These are phyloP conservation scores for Cataglyphis albicans DNA, from an alignment of 2,888 invertebrate genomes.

Conservation along the genomic window DNA sequence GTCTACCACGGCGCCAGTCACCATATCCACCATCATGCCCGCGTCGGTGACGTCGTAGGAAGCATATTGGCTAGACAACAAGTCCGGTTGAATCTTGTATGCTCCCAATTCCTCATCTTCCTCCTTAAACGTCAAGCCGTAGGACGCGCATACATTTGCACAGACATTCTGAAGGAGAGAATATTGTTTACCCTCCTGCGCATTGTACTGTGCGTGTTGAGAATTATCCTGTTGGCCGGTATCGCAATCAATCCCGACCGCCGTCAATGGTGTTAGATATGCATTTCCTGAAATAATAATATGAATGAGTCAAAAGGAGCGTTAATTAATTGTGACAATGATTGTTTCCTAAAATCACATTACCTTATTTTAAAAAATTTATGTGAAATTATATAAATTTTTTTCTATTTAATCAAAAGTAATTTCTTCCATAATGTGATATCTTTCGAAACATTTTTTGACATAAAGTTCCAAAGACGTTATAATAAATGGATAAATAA, in stretches of 20 bases:
- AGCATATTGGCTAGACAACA: conserved; percentile 88
- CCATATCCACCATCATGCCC: conserved; percentile 93
- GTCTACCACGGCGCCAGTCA: conserved; percentile 91
- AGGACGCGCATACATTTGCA: conserved; percentile 90
- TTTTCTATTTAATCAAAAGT: not conserved
- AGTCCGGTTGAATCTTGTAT: conserved; percentile 91
- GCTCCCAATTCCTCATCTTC: conserved; percentile 90
- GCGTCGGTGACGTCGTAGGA: conserved; percentile 91
- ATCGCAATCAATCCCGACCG: conserved; percentile 92
- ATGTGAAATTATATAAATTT: not conserved
- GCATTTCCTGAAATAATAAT: conserved; percentile 86
- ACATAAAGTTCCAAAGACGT: not conserved
- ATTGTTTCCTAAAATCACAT: not conserved
- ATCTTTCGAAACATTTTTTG: not conserved
- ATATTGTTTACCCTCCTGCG: conserved; percentile 90
- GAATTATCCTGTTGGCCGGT: conserved; percentile 89
- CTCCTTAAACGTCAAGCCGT: conserved; percentile 92
- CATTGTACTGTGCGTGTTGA: conserved; percentile 82
- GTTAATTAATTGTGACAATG: not conserved
- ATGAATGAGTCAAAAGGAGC: not conserved
- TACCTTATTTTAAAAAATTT: not conserved
- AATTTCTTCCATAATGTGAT: not conserved
- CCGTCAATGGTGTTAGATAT: conserved; percentile 90
- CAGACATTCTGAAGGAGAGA: conserved; percentile 91
- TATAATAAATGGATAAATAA: not conserved